Evolutionary conservation across 1,140 invertebrate genomes (phyloP).

Genomic region (Condylostylus longicornis): DNA sequence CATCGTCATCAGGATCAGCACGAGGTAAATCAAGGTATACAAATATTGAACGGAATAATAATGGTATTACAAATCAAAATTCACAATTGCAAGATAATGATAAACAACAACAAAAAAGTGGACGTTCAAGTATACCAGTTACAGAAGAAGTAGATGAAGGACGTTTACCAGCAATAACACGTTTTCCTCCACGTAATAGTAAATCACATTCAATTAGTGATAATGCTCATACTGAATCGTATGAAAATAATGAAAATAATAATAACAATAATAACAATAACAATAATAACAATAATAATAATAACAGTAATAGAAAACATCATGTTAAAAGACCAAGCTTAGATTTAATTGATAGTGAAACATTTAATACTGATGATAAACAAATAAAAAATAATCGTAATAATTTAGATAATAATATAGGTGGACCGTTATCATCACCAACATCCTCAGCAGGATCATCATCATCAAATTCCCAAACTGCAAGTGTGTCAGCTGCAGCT

Average conservation of each 20-base stretch:
- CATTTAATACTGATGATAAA: constrained; percentile 56
- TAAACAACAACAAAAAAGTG: no score
- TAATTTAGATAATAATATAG: constrained; percentile 22
- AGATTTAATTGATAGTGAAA: constrained; percentile 61
- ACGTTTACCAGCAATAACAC: constrained; percentile 57
- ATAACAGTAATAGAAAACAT: constrained; percentile 31
- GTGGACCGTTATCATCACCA: constrained; percentile 18
- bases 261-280: constrained; percentile 30
- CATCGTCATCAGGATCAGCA: not conserved
- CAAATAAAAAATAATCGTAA: constrained; percentile 22
- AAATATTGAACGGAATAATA: constrained; percentile 44
- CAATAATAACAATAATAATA: constrained; percentile 18
- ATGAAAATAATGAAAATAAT: constrained; percentile 28
- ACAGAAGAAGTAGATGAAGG: constrained; percentile 43
- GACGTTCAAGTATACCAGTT: constrained; percentile 14
- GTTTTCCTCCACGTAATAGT: constrained; percentile 59
- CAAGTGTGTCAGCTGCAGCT: constrained; percentile 11
- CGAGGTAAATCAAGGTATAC: constrained; percentile 46
- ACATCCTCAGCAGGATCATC: constrained; percentile 13
- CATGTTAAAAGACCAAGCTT: constrained; percentile 44
- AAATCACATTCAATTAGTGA: constrained; percentile 28
- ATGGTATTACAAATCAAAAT: constrained; percentile 30
- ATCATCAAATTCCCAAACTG: constrained; percentile 14
- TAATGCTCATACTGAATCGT: constrained; percentile 22
- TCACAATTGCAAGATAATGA: constrained; percentile 41